phyloP scores from a whole-genome alignment of 2,888 invertebrate species.

The Folsomia manolachei region DNA sequence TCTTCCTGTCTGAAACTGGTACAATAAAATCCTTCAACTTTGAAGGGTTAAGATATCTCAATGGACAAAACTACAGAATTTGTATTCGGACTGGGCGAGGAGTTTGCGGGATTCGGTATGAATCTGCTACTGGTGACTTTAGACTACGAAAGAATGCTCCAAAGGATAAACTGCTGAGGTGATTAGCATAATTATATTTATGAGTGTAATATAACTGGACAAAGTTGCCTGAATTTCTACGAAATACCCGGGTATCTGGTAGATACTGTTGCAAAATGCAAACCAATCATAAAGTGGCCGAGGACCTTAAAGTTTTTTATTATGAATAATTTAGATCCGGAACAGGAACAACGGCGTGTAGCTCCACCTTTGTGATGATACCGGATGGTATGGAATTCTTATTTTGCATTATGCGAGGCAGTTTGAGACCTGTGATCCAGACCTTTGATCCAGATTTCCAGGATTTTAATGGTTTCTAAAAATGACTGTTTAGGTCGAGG shows the following conservation, averaged over 20 bases:
- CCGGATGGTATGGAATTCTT: too few relatives aligned
- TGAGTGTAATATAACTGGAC: too few relatives aligned
- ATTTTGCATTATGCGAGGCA: too few relatives aligned
- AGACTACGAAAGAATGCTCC: conserved; percentile 42
- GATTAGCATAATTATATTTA: too few relatives aligned
- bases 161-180: conserved; percentile 42
- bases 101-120: conserved; percentile 48
- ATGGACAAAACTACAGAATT: conserved; percentile 50
- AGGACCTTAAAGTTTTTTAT: too few relatives aligned
- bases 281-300: too few relatives aligned
- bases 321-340: conserved; percentile 38
- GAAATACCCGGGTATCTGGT: not conserved
- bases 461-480: too few relatives aligned
- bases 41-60: conserved; percentile 51
- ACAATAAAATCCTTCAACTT: conserved; percentile 52
- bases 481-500: too few relatives aligned
- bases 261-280: too few relatives aligned
- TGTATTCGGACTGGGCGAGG: conserved; percentile 50
- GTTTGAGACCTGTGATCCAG: too few relatives aligned
- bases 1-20: conserved; percentile 49
- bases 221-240: conserved; percentile 5
- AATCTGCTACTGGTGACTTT: conserved; percentile 44
- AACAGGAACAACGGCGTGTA: conserved; percentile 38
- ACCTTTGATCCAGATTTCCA: too few relatives aligned
- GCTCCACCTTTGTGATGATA: conserved; percentile 44